These are phyloP conservation scores for Tigriopus japonicus DNA, from an alignment of 1,140 invertebrate species.

Conservation along the genomic window DNA sequence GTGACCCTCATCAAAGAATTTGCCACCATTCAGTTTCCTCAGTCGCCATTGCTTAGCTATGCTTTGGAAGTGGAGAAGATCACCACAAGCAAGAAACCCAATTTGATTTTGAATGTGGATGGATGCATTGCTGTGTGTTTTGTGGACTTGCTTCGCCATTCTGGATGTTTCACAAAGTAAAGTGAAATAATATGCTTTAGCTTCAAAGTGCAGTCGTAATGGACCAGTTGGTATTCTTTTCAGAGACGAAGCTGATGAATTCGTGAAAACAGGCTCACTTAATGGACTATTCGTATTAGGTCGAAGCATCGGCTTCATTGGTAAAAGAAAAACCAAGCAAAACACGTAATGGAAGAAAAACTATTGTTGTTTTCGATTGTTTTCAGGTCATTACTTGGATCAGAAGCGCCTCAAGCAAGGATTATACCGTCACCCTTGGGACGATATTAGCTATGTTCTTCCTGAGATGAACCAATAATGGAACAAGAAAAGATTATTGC, in stretches of 20 bases:
- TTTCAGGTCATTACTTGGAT: slow-evolving; percentile 66
- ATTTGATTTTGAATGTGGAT: slow-evolving; percentile 96
- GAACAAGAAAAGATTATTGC: too few species aligned
- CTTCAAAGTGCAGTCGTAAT: too few species aligned
- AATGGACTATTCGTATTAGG: slow-evolving; percentile 97
- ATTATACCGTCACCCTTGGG: slow-evolving; percentile 97
- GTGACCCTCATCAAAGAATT: slow-evolving; percentile 91
- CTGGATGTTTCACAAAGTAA: slow-evolving; percentile 65
- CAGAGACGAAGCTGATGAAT: slow-evolving; percentile 69
- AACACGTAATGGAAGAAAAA: neutral
- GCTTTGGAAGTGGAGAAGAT: slow-evolving; percentile 97
- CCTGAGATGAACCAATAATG: slow-evolving; percentile 26
- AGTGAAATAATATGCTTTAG: too few species aligned
- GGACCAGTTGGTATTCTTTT: too few species aligned
- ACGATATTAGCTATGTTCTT: slow-evolving; percentile 96
- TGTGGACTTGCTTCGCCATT: slow-evolving; percentile 84
- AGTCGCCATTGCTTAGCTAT: slow-evolving; percentile 77
- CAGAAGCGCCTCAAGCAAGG: slow-evolving; percentile 97
- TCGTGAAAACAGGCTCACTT: slow-evolving; percentile 90
- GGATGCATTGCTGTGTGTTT: slow-evolving; percentile 93
- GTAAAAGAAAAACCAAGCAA: slow-evolving; percentile 22
- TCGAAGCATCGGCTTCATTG: slow-evolving; percentile 94
- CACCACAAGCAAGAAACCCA: slow-evolving; percentile 97
- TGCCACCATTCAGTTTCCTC: slow-evolving; percentile 77
- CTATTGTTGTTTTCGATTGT: slow-evolving; percentile 31